Evolutionary conservation across 1,140 invertebrate species (phyloP).

Genomic region (Uloborus diversus): DNA sequence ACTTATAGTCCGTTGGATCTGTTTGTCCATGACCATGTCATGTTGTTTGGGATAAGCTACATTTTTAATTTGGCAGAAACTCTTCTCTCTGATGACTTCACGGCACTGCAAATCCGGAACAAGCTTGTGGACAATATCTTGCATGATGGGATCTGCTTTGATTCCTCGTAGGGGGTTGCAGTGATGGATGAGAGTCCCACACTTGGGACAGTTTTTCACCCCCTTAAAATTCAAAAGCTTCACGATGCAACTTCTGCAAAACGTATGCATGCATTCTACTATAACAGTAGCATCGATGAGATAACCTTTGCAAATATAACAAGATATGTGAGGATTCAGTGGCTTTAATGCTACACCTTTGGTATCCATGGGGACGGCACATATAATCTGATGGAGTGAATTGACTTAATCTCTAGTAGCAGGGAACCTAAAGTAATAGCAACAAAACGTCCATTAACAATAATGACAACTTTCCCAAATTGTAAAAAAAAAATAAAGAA

Average conservation of each 20-base stretch:
- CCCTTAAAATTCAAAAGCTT: slow-evolving; percentile 63
- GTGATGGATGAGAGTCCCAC: slow-evolving; percentile 6
- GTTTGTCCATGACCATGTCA: too few relatives aligned
- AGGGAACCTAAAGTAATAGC: too few relatives aligned
- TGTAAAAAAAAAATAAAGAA: too few relatives aligned
- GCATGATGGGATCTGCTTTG: slow-evolving; percentile 64
- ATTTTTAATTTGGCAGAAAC: slow-evolving; percentile 62
- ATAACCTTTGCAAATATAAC: slow-evolving; percentile 88
- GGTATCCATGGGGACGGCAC: too few relatives aligned
- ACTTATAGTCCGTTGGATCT: too few relatives aligned
- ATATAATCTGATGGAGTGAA: too few relatives aligned
- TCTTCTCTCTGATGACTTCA: slow-evolving; percentile 65
- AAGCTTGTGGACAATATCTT: slow-evolving; percentile 67
- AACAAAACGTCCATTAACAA: too few relatives aligned
- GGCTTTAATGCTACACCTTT: too few relatives aligned
- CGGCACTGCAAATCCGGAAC: slow-evolving; percentile 66
- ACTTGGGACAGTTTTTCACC: slow-evolving; percentile 19
- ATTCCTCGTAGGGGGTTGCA: slow-evolving; percentile 22
- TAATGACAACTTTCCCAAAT: too few relatives aligned
- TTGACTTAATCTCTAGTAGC: too few relatives aligned
- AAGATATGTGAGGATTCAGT: slow-evolving; percentile 65
- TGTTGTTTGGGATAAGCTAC: slow-evolving; percentile 3
- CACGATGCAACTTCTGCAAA: slow-evolving; percentile 68
- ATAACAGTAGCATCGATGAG: slow-evolving; percentile 94
- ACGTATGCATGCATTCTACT: slow-evolving; percentile 93